Evolutionary conservation across 1,140 invertebrate species (phyloP).

Genomic region (Procambarus virginalis): DNA sequence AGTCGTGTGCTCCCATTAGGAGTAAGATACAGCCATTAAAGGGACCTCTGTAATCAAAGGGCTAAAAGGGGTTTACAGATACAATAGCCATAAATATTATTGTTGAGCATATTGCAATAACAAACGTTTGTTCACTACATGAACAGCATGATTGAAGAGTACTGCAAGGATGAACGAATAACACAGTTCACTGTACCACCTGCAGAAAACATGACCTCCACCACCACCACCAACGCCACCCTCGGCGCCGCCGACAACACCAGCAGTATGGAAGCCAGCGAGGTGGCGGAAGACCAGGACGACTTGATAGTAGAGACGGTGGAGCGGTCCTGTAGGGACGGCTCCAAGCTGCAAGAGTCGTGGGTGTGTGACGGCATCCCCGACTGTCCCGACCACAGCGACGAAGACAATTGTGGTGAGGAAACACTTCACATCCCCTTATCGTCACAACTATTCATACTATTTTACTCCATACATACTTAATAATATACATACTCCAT

Average conservation of each 20-base stretch:
- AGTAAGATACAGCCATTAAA: too few relatives aligned
- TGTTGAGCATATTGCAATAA: too few relatives aligned
- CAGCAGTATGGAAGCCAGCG: not conserved
- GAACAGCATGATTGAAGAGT: too few relatives aligned
- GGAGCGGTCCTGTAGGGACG: slow-evolving; percentile 78
- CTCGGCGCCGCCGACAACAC: not conserved
- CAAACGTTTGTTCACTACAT: too few relatives aligned
- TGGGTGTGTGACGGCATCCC: slow-evolving; percentile 93
- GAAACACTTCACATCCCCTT: not conserved
- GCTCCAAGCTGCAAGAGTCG: slow-evolving; percentile 82
- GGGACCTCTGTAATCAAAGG: too few relatives aligned
- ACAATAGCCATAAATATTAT: too few relatives aligned
- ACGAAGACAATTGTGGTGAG: slow-evolving; percentile 92
- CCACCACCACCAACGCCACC: not conserved
- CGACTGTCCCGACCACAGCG: slow-evolving; percentile 91
- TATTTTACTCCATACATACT: not conserved
- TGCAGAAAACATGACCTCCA: not conserved
- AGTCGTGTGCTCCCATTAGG: too few relatives aligned
- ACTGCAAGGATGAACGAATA: too few relatives aligned
- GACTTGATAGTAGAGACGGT: not conserved
- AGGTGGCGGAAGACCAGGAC: not conserved
- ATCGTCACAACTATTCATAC: not conserved
- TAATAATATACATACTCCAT: not conserved
- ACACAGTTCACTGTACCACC: not conserved
- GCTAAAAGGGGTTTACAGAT: too few relatives aligned